Base-by-base conservation (phyloP, 2,888 invertebrate genomes). In the Odontocerum albicorne region DNA sequence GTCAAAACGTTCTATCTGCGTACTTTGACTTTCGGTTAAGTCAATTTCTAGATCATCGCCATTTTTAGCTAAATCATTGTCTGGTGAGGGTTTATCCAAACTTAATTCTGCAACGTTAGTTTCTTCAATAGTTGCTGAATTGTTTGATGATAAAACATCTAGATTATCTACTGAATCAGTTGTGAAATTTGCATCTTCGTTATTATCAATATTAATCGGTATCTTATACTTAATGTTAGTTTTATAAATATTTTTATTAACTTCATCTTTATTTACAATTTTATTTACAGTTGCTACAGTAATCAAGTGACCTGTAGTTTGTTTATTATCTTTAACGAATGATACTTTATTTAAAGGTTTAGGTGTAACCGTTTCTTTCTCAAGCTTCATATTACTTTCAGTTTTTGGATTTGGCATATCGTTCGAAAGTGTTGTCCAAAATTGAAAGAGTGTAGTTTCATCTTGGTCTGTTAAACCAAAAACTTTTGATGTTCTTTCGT, bases 381-480 rank as follows among this genome's bases (percentile, higher is more conserved):
- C 22, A 27, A 7, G 6, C 10, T 27, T 27, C 10, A 10, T 27
- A 7, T 27, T 4, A 27, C 10, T 8, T 31, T 47, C 47, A 6
- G 40, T 40, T 6, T 53, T 27, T 19, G 32, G 31, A 16, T 38
- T 53, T 6, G 38, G 20, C 7, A 36, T 12, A 44, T 45, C 49
- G 13, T 45, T 33, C 1, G 45, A 40, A 16, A 57, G 33, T 12
- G 59, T 55, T 21, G 61, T 53, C 59, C 54, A 60, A 44, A 62
- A 61, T 53, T 61, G 51, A 38, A 57, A 61, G 13, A 59, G 42
- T 45, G 17, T 22, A 12, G 20, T 27, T 33, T 52, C 57, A 31
- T 60, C 49, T 12, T 49, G 19, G 8, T 60, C 45, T 27, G 45
- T 40, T 8, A 47, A 35, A 27, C 54, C 32, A 7, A 38, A 46